Percentiles rank a stretch among this genome's conserved stretches.
Evolutionary conservation across 2,888 invertebrate genomes (phyloP).

Genomic region (Drosophila parthenogenetica): DNA sequence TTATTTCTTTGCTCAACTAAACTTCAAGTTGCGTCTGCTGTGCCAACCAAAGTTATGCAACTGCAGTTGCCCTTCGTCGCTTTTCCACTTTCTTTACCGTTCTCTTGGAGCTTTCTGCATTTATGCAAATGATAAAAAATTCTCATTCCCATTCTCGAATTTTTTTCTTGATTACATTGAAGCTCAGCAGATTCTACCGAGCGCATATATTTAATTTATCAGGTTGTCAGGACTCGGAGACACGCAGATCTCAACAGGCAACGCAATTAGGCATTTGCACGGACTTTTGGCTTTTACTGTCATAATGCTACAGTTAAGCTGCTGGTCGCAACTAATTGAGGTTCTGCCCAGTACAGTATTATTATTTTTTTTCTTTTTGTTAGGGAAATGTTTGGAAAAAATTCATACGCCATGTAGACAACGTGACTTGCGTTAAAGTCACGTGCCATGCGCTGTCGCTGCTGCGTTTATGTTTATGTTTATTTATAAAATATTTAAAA

Average conservation of each 20-base stretch:
- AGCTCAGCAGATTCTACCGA: background rate
- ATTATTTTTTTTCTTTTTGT: background rate
- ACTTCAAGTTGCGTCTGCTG: slow-evolving; percentile 10
- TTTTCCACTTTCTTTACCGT: slow-evolving; percentile 4
- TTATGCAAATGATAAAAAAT: slow-evolving; percentile 67
- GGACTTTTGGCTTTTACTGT: slow-evolving; percentile 9
- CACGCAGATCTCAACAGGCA: slow-evolving; percentile 16
- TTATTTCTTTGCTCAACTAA: slow-evolving; percentile 17
- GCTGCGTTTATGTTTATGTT: slow-evolving; percentile 69
- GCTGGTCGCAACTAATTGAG: slow-evolving; percentile 50
- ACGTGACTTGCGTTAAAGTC: slow-evolving; percentile 57
- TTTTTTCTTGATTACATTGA: slow-evolving; percentile 60
- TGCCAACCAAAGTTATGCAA: slow-evolving; percentile 40
- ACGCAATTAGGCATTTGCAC: slow-evolving; percentile 35
- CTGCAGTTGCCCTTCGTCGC: slow-evolving; percentile 31
- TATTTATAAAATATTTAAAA: slow-evolving; percentile 78
- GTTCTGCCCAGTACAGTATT: slow-evolving; percentile 12
- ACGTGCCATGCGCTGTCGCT: slow-evolving; percentile 47
- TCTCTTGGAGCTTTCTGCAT: slow-evolving; percentile 20
- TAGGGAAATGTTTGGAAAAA: slow-evolving; percentile 46
- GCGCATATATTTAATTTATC: slow-evolving; percentile 44
- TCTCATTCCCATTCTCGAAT: slow-evolving; percentile 42
- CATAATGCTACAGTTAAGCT: slow-evolving; percentile 32
- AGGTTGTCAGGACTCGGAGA: background rate
- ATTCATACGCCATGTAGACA: slow-evolving; percentile 47